Evolutionary conservation across 2,113 vertebrate genomes (phyloP).

Genomic region (Panurus biarmicus): DNA sequence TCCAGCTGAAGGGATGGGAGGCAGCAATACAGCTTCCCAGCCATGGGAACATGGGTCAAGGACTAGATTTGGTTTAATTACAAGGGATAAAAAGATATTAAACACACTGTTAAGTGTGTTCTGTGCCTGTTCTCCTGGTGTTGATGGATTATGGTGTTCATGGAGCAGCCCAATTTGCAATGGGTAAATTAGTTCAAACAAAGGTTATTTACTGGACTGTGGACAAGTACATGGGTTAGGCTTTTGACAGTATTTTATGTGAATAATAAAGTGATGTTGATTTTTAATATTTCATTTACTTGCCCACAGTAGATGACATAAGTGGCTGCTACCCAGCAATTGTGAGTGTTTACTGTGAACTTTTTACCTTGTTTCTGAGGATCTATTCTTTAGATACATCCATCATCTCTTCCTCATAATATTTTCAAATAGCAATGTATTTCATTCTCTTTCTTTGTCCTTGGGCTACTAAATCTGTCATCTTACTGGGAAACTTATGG

Average conservation of each 20-base stretch:
- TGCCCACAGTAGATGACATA: not conserved
- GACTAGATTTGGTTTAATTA: not conserved
- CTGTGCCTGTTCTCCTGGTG: not conserved
- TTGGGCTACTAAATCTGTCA: not conserved
- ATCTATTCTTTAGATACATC: not conserved
- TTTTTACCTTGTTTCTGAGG: slow-evolving; percentile 17
- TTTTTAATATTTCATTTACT: not conserved
- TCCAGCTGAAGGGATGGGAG: not conserved
- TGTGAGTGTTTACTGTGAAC: not conserved
- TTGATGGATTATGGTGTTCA: not conserved
- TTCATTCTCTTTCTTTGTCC: not conserved
- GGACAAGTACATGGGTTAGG: not conserved
- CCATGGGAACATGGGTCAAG: not conserved
- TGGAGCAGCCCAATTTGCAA: not conserved
- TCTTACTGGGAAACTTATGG: not conserved
- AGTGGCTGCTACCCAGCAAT: not conserved
- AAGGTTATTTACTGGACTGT: not conserved
- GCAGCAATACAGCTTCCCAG: not conserved
- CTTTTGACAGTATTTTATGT: not conserved
- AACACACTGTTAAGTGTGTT: too few species aligned
- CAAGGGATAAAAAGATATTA: not conserved
- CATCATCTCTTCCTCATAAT: not conserved
- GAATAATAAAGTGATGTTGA: not conserved
- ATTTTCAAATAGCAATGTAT: not conserved
- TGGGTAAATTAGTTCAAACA: not conserved